phyloP scores from a whole-genome alignment of 2,113 vertebrate species.

The Platichthys stellatus region DNA sequence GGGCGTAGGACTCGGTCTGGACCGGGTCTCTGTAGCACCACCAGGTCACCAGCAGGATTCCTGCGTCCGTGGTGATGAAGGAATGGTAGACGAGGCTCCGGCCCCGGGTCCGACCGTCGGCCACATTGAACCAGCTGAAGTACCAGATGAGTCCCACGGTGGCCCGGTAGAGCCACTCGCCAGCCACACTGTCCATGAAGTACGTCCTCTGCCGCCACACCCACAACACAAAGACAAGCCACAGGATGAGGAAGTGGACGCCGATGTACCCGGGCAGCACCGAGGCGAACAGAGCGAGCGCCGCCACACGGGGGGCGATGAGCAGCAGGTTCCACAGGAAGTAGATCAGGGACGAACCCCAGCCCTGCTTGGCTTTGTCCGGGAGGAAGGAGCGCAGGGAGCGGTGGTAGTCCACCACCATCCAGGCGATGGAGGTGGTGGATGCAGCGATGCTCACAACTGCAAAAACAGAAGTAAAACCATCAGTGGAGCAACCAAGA shows the following conservation, averaged over 20 bases:
- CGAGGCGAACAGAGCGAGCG: constrained; percentile 86
- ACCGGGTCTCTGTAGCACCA: constrained; percentile 66
- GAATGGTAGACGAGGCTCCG: constrained; percentile 87
- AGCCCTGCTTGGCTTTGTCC: constrained; percentile 83
- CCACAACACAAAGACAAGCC: constrained; percentile 87
- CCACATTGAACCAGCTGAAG: constrained; percentile 97
- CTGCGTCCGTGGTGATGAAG: constrained; percentile 85
- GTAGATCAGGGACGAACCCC: constrained; percentile 83
- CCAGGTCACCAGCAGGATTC: constrained; percentile 84
- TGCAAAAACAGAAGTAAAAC: constrained; percentile 59
- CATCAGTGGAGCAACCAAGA: background rate
- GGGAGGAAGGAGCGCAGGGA: constrained; percentile 90
- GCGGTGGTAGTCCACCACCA: constrained; percentile 93
- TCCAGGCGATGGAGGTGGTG: constrained; percentile 90
- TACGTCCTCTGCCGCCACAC: constrained; percentile 85
- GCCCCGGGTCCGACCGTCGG: constrained; percentile 81
- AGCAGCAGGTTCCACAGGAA: constrained; percentile 96
- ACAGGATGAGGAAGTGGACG: constrained; percentile 85
- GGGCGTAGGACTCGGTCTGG: constrained; percentile 47
- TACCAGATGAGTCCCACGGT: constrained; percentile 90
- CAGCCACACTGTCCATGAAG: constrained; percentile 86
- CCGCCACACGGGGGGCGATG: constrained; percentile 86
- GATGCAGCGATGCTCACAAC: constrained; percentile 86
- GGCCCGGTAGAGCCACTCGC: constrained; percentile 90
- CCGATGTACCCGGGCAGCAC: constrained; percentile 79